These are phyloP conservation scores for Drosophila pseudotakahashii DNA, from an alignment of 2,888 invertebrate species.

Conservation along the genomic window DNA sequence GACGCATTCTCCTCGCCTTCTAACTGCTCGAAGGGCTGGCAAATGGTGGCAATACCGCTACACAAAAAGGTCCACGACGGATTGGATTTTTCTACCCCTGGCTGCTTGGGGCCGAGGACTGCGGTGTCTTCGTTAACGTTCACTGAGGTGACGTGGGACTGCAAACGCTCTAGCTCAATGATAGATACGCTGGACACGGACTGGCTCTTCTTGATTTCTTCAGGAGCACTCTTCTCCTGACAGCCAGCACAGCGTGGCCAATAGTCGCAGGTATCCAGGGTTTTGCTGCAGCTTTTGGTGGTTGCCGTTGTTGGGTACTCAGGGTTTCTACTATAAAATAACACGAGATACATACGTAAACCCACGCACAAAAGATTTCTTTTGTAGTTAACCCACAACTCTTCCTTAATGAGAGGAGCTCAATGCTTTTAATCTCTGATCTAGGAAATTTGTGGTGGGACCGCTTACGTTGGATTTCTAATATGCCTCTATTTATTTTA, in stretches of 20 bases:
- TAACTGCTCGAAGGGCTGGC: not conserved
- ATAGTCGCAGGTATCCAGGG: constrained; percentile 85
- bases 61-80: constrained; percentile 77
- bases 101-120: not conserved
- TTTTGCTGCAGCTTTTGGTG: constrained; percentile 57
- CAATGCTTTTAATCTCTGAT: not conserved
- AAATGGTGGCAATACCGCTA: constrained; percentile 56
- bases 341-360: constrained; percentile 7
- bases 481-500: constrained; percentile 1
- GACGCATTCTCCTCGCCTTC: not conserved
- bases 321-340: constrained; percentile 27
- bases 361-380: not conserved
- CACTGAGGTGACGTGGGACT: constrained; percentile 63
- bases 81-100: constrained; percentile 7
- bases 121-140: constrained; percentile 55
- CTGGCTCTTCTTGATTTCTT: constrained; percentile 8
- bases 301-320: constrained; percentile 18
- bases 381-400: constrained; percentile 1
- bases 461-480: not conserved
- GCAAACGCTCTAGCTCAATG: constrained; percentile 9
- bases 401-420: not conserved
- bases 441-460: not conserved
- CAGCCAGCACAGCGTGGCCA: constrained; percentile 85
- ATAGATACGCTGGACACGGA: too few relatives aligned
- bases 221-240: constrained; percentile 33